Conservation (phyloP, 2,113 vertebrate species). For the Aix galericulata region DNA sequence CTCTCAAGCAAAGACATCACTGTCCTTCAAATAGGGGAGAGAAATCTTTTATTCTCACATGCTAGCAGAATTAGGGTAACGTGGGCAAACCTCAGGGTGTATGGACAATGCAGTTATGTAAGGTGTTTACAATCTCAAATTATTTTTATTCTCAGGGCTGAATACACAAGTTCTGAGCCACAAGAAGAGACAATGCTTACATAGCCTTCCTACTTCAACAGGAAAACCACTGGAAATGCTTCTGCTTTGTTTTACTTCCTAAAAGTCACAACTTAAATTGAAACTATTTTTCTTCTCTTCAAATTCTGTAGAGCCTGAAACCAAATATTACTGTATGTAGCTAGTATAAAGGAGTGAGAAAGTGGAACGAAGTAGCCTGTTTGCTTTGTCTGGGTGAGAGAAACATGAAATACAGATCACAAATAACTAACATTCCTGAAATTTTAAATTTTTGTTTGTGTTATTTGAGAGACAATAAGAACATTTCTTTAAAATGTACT, state of each 20-base stretch:
- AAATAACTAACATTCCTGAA: neutral
- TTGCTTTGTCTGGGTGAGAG: neutral
- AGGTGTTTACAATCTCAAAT: conserved; percentile 39
- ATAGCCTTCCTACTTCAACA: neutral
- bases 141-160: conserved; percentile 39
- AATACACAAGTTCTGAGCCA: conserved; percentile 4
- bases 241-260: neutral
- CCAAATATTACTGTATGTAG: neutral
- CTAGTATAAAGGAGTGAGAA: neutral
- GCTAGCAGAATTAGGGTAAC: neutral
- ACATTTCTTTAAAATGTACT: neutral
- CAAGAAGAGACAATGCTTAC: neutral
- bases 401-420: neutral
- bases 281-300: neutral
- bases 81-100: conserved; percentile 29
- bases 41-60: neutral
- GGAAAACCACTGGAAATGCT: neutral
- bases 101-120: conserved; percentile 30
- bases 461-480: neutral
- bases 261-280: neutral
- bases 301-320: neutral
- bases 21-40: neutral
- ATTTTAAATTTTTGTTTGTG: neutral
- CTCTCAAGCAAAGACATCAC: neutral
- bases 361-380: neutral